Base-by-base conservation (phyloP, 2,113 vertebrate species). In the Azemiops feae region DNA sequence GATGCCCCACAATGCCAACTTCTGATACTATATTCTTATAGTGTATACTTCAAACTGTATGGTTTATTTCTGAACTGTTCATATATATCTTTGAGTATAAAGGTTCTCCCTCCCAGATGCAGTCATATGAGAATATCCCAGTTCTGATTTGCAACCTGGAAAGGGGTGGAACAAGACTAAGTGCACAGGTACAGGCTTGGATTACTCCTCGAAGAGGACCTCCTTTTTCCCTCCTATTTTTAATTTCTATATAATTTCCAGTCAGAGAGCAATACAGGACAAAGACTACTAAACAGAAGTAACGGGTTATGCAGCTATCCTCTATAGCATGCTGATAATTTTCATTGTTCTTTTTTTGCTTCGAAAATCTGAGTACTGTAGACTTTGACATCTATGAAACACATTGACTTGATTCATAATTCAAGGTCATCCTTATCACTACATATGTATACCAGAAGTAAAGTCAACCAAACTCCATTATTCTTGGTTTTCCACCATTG, bases 381-480 rank as follows among this genome's bases (percentile, higher is more conserved):
- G 64, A 47, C 30, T 30, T 69, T 16, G 60, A 64, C 57, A 87
- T 87, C 2, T 95, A 85, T 85, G 94, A 88, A 95, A 95, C 25
- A 89, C 87, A 93, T 87, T 27, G 14, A 86, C 3, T 47, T 94
- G 34, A 53, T 58, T 34, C 86, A 11, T 74, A 94, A 96, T 58
- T 88, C 57, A 92, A 96, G 57, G 85, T 89, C 88, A 93, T 88
- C 50, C 92, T 94, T 94, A 93, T 93, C 93, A 90, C 58, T 30
- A 92, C 50, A 87, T 91, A 92, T 81, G 12, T 1, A 27, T 43
- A 89, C 60, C 27, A 88, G 89, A 81, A 58, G 93, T 91, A 96
- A 89, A 92, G 81, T 92, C 94, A 47, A 92, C 10, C 14, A 87
- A 69, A 11, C n/a, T 47, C 22, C 23, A 34, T 53, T 47, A 50